Evolutionary conservation across 2,888 invertebrate genomes (phyloP), one percentile per base, ranked within the genome.

Genomic region (Drosophila falleni): DNA sequence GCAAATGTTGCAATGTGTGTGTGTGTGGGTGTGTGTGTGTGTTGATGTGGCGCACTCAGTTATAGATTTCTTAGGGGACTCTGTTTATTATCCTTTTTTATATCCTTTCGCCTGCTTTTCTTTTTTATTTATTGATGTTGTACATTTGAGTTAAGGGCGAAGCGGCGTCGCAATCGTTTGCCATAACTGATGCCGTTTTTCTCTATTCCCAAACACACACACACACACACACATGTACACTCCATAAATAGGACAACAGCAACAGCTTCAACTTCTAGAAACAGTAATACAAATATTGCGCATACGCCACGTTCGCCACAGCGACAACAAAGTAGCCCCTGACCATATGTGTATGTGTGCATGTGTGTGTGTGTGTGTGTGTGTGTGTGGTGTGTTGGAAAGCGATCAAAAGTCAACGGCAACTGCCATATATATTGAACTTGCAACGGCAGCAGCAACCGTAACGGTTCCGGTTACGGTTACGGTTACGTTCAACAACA

Each of bases 11-110:
- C 81, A 64, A 62, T 71, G 59, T 58, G 71, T 58, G 68, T 53
- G 62, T 66, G 75, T 69, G 60, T 62, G n/a, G n/a, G n/a, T n/a
- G n/a, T 71, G 59, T 58, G 71, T 58, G 74, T 72, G 61, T 73
- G 78, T 65, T 68, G 78, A 66, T 82, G 80, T 73, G 71, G 78
- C 81, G 78, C 71, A 87, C 85, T 85, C 89, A 84, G 89, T 89
- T 85, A 85, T 85, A 85, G 87, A 85, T 85, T 85, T 85, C 84
- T 89, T 85, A 73, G 77, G 84, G 89, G 89, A 85, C 84, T 74
- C 77, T 87, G 87, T 89, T 85, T 85, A 85, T 85, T 85, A 85
- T 87, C 89, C 89, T 81, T 87, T 85, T 82, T 83, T 89, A 89
- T 89, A 89, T 89, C 82, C 83, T 88, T 88, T 73, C 87, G 64